Percentiles rank a stretch among this genome's conserved stretches.
Conservation (phyloP, 2,113 vertebrate genomes). For the Pangasianodon hypophthalmus region DNA sequence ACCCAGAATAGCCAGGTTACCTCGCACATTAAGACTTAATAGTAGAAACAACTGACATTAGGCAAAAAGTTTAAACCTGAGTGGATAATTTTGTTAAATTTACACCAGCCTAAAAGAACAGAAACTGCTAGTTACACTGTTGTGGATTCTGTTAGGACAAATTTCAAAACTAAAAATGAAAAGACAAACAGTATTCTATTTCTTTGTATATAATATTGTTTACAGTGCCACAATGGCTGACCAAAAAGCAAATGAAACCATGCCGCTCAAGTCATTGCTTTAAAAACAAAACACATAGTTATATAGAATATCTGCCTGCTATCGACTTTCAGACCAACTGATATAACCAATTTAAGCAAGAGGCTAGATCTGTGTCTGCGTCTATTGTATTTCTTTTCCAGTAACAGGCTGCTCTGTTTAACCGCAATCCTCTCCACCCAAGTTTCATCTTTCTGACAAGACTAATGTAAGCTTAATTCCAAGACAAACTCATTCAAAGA, state of each 20-base stretch:
- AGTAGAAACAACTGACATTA: neutral
- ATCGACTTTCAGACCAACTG: constrained; percentile 4
- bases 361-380: neutral
- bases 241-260: neutral
- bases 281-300: neutral
- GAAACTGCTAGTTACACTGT: neutral
- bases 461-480: constrained; percentile 1
- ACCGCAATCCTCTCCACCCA: neutral
- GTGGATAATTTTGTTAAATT: neutral
- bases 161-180: neutral
- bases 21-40: neutral
- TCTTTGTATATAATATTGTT: neutral
- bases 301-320: neutral
- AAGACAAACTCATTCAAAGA: constrained; percentile 25
- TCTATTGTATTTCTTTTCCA: constrained; percentile 27
- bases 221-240: neutral
- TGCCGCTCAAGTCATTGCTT: neutral
- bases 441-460: constrained; percentile 22
- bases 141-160: neutral
- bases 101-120: neutral
- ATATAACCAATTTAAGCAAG: constrained; percentile 13
- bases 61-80: neutral
- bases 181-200: neutral
- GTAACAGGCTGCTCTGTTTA: constrained; percentile 22
- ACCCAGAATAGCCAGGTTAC: neutral